These are phyloP conservation scores for Leptobrachium ailaonicum DNA, from an alignment of 2,113 vertebrate species.

Conservation along the genomic window DNA sequence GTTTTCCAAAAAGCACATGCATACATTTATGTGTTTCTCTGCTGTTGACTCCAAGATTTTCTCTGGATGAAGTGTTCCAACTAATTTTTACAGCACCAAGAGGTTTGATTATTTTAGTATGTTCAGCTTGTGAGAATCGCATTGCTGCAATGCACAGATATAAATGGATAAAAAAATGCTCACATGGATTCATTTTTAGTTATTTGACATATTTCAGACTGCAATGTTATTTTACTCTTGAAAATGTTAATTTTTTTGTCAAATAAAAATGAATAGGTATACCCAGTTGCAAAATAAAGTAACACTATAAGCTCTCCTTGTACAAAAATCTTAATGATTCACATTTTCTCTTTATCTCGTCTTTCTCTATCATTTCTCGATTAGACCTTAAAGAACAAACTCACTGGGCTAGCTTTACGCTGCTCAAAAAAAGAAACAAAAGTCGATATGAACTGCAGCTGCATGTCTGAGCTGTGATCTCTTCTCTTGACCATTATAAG, in stretches of 20 bases:
- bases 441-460: too few species aligned
- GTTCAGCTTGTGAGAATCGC: slow-evolving; percentile 11
- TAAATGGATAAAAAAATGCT: slow-evolving; percentile 36
- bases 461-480: too few species aligned
- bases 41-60: slow-evolving; percentile 41
- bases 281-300: too few species aligned
- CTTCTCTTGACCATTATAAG: too few species aligned
- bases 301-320: too few species aligned
- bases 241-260: background rate
- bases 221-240: background rate
- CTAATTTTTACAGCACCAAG: slow-evolving; percentile 44
- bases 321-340: too few species aligned
- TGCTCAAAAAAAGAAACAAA: too few species aligned
- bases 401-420: too few species aligned
- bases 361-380: too few species aligned
- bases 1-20: slow-evolving; percentile 41
- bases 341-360: too few species aligned
- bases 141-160: slow-evolving; percentile 18
- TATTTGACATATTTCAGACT: slow-evolving; percentile 12
- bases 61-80: slow-evolving; percentile 46
- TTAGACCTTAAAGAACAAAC: too few species aligned
- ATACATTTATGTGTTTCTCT: slow-evolving; percentile 45
- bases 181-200: slow-evolving; percentile 21
- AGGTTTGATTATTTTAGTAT: slow-evolving; percentile 41
- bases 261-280: too few species aligned